Base-by-base conservation (phyloP, 2,888 invertebrate species). In the Hoplodrina ambigua region DNA sequence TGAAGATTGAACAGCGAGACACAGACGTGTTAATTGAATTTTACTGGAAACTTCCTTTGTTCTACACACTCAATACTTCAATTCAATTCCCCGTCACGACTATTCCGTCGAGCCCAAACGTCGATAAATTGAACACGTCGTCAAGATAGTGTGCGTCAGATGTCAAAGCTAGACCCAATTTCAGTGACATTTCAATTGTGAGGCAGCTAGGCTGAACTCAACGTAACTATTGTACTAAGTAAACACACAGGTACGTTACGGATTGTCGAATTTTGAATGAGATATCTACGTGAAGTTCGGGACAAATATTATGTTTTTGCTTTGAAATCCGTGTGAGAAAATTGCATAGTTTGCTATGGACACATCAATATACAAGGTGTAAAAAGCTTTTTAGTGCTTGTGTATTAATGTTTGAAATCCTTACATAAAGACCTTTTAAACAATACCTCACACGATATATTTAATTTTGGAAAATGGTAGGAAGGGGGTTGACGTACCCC, bases 181-280 rank as follows among this genome's bases (percentile, higher is more conserved):
- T 50, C 5, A 64, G n/a, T 10, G 72, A 72, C 50, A 19, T 33
- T 13, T 56, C 55, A 71, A 72, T 71, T 52, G 50, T 44, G 56
- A 56, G 41, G 5, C 4, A 56, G 30, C 10, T 8, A 17, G 15
- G 33, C 20, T 8, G 30, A 50, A 19, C 15, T 55, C 2, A 46
- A 0, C 0, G n/a, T 54, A 15, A n/a, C 3, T 15, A n/a, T 44
- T 17, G 5, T 46, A 17, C n/a, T n/a, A n/a, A 15, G 46, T 11
- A 17, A 68, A n/a, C n/a, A 37, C 15, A 25, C 46, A 37, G 41
- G 41, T 20, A 13, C 17, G 17, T 30, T 13, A 53, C 17, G n/a
- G 4, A 15, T 17, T 25, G 8, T 64, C 4, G 17, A 65, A 17
- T 44, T 30, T 64, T 20, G 4, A 15, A 15, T 10, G 10, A 49